Base-by-base conservation (phyloP, 2,113 vertebrate species). In the Otolemur garnettii region DNA sequence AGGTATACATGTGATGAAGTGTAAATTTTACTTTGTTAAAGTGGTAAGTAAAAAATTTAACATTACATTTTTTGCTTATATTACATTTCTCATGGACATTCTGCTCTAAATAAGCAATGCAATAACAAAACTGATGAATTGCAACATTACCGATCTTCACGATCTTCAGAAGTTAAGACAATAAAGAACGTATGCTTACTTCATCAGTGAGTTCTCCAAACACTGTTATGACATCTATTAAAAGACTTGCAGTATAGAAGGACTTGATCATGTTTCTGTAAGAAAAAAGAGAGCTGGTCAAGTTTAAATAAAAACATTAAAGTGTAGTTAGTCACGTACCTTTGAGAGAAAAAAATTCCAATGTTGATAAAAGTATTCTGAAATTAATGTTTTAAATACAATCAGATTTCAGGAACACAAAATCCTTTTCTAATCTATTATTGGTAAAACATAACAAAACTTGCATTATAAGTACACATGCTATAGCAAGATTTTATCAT, bases 181-280 rank as follows among this genome's bases (percentile, higher is more conserved):
- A 64, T 66, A 87, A 96, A 95, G 53, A 81, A 53, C 74, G 72
- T 95, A 71, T 1, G 98, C 99, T 99, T 96, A 99, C 99, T 99
- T 99, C 99, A 68, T 99, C 99, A 68, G 99, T 99, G 75, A 99
- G 96, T 91, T 99, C 99, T 45, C 99, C 99, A 96, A 99, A 99
- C 69, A 99, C 99, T 4, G 98, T 99, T 95, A 99, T 97, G 90
- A 99, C 99, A 5, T 99, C 99, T 96, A 99, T 98, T 98, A 99
- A 98, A 88, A 99, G 99, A 97, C 99, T 99, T 96, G 99, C 98
- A 10, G 99, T 99, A 98, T 99, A 99, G 98, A 99, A 99, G 11
- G 99, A 99, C 98, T 99, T 99, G 97, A 99, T 99, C 99, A 99
- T 99, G 97, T 99, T 99, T 98, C 99, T 99, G 97, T 9, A 96